A percentile compares a stretch with the other conserved stretches of the same genome.
These are phyloP conservation scores for Aproaerema taeniolella DNA, from an alignment of 2,888 invertebrate genomes.

Conservation along the genomic window DNA sequence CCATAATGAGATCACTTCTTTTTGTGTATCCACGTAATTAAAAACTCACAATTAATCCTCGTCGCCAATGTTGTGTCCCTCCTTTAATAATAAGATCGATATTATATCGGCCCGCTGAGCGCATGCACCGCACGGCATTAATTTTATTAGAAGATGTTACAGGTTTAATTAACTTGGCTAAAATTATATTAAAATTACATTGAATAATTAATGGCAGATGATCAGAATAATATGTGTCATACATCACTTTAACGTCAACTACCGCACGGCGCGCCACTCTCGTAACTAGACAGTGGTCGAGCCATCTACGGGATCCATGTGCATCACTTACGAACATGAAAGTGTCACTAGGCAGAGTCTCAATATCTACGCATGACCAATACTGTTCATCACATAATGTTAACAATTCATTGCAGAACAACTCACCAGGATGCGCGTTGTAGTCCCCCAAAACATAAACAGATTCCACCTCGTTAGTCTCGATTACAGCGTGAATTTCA, in stretches of 20 bases:
- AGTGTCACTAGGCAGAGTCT: conserved; percentile 8
- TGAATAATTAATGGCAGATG: conserved; percentile 16
- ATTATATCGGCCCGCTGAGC: too few relatives aligned
- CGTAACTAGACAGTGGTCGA: conserved; percentile 18
- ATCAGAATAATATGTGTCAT: conserved; percentile 15
- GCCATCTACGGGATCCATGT: conserved; percentile 16
- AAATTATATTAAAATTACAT: conserved; percentile 12
- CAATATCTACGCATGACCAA: conserved; percentile 18
- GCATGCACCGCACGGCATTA: too few relatives aligned
- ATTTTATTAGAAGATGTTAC: not conserved
- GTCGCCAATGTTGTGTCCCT: too few relatives aligned
- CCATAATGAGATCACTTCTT: too few relatives aligned
- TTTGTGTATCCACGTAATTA: too few relatives aligned
- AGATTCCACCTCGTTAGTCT: too few relatives aligned
- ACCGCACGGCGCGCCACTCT: conserved; percentile 6
- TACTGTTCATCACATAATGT: conserved; percentile 17
- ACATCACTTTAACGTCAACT: conserved; percentile 4
- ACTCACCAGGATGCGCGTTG: conserved; percentile 1
- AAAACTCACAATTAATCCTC: too few relatives aligned
- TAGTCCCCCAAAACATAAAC: not conserved
- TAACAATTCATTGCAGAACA: conserved; percentile 11
- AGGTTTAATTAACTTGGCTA: not conserved
- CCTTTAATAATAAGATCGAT: too few relatives aligned
- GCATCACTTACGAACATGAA: conserved; percentile 21
- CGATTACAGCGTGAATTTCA: too few relatives aligned